Evolutionary conservation across 1,140 invertebrate species (phyloP).

Genomic region (Lineus longissimus): DNA sequence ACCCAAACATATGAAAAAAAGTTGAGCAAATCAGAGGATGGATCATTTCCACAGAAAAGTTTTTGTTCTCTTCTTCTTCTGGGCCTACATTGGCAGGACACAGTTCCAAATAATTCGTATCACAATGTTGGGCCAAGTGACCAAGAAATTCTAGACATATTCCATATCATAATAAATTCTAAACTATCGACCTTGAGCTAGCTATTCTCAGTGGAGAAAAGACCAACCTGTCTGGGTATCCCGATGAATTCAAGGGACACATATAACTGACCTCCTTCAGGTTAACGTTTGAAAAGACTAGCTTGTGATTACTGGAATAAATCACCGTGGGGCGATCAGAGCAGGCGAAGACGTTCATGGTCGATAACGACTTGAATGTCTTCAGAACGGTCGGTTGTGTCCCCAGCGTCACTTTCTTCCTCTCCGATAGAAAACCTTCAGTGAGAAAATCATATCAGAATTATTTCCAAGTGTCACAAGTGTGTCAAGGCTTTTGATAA

Average conservation of each 20-base stretch:
- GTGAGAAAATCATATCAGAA: too few species aligned
- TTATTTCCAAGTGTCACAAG: neutral
- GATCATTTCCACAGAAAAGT: neutral
- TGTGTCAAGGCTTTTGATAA: too few species aligned
- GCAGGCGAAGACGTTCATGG: conserved; percentile 97
- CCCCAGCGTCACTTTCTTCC: conserved; percentile 76
- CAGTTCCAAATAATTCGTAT: too few species aligned
- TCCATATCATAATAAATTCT: too few species aligned
- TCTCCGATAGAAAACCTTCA: conserved; percentile 39
- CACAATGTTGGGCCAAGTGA: too few species aligned
- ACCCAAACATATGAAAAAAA: neutral
- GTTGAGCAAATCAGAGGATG: neutral
- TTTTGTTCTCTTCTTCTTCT: neutral
- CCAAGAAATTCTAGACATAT: too few species aligned
- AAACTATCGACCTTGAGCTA: too few species aligned
- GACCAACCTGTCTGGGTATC: conserved; percentile 81
- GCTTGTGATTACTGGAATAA: conserved; percentile 97
- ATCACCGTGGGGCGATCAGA: conserved; percentile 97
- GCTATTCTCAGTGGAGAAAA: conserved; percentile 9
- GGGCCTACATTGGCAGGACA: too few species aligned
- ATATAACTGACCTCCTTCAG: conserved; percentile 97
- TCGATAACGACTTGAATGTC: conserved; percentile 86
- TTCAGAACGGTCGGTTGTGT: conserved; percentile 93
- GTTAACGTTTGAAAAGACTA: conserved; percentile 99
- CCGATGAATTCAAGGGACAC: conserved; percentile 92